These are phyloP conservation scores for Plemyria rubiginata DNA, from an alignment of 2,888 invertebrate species.

Conservation along the genomic window DNA sequence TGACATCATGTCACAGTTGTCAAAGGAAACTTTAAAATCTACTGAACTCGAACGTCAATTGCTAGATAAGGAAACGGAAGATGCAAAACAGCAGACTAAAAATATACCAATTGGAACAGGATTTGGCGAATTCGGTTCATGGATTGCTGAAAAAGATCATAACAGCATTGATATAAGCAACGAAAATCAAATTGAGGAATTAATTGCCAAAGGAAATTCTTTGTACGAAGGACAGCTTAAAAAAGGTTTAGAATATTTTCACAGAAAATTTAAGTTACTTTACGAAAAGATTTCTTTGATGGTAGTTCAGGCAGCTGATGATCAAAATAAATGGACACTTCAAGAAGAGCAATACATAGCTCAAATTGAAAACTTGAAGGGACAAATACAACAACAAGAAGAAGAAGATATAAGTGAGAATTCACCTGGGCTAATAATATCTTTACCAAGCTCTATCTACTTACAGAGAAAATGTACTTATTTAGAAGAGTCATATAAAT, in stretches of 20 bases:
- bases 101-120: conserved; percentile 39
- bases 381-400: conserved; percentile 55
- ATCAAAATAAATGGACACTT: conserved; percentile 71
- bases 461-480: conserved; percentile 75
- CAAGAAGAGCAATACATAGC: conserved; percentile 77
- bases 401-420: conserved; percentile 68
- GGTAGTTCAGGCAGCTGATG: conserved; percentile 71
- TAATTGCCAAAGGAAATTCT: conserved; percentile 54
- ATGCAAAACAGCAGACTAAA: conserved; percentile 44
- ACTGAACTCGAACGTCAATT: conserved; percentile 65
- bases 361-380: conserved; percentile 71
- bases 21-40: conserved; percentile 67
- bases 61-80: conserved; percentile 55
- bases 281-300: conserved; percentile 75
- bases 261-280: conserved; percentile 71
- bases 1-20: conserved; percentile 66
- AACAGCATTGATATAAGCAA: conserved; percentile 57
- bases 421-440: conserved; percentile 69
- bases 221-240: conserved; percentile 66
- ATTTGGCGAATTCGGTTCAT: conserved; percentile 64
- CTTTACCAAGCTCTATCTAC: conserved; percentile 47
- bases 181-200: conserved; percentile 54
- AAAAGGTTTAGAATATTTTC: conserved; percentile 70
- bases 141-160: conserved; percentile 63
- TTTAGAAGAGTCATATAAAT: conserved; percentile 73